These are phyloP conservation scores for Oncorhynchus mykiss DNA, from an alignment of 2,113 vertebrate genomes.

Conservation along the genomic window DNA sequence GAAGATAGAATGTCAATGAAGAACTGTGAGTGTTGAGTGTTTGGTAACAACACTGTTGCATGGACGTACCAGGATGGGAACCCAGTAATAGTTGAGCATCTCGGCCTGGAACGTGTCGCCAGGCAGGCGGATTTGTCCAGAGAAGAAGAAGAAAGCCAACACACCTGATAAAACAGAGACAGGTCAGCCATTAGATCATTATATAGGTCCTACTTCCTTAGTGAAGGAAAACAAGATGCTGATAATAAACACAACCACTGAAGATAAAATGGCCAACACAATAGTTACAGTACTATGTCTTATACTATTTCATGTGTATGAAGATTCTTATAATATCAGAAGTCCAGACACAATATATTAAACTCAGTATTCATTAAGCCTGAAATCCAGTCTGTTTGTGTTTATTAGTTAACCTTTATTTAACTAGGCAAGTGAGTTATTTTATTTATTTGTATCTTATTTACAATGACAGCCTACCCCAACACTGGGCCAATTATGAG, in stretches of 20 bases:
- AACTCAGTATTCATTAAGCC: not conserved
- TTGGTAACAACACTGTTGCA: not conserved
- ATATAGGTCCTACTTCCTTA: not conserved
- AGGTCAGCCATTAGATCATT: not conserved
- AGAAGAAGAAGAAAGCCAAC: constrained; percentile 76
- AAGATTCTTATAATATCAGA: not conserved
- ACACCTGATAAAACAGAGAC: constrained; percentile 48
- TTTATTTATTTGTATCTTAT: no score
- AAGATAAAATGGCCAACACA: not conserved
- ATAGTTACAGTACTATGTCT: not conserved
- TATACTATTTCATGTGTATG: not conserved
- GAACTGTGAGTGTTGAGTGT: not conserved
- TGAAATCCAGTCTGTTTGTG: no score
- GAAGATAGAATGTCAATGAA: no score
- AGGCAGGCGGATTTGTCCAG: constrained; percentile 54
- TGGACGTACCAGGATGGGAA: constrained; percentile 73
- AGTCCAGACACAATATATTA: not conserved
- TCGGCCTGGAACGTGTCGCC: constrained; percentile 50
- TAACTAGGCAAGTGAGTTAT: no score
- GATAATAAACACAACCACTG: not conserved
- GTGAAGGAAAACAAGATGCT: not conserved
- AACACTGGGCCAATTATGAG: no score
- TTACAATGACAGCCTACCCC: no score
- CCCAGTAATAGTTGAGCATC: constrained; percentile 73
- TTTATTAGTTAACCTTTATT: no score